Evolutionary conservation across 2,888 invertebrate genomes (phyloP).

Genomic region (Heterodera filipjevi): DNA sequence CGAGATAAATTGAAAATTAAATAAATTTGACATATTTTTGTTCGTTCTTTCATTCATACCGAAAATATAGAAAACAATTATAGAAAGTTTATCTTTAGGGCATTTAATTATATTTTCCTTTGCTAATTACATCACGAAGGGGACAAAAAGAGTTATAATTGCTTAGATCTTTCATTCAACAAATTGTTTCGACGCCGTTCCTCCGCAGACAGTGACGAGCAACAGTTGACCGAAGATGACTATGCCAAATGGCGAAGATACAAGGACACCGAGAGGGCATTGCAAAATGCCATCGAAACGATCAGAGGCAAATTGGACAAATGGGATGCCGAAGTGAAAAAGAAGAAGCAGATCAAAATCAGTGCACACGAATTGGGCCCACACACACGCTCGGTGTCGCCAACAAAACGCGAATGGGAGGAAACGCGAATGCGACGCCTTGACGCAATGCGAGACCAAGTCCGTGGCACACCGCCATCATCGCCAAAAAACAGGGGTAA

Average conservation of each 20-base stretch:
- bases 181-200: background rate
- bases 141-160: background rate
- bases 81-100: too few species aligned
- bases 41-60: too few species aligned
- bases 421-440: background rate
- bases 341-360: background rate
- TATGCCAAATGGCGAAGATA: background rate
- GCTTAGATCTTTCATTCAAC: background rate
- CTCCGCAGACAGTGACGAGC: background rate
- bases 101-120: background rate
- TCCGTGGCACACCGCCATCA: background rate
- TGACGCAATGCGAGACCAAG: background rate
- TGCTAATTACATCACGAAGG: background rate
- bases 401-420: background rate
- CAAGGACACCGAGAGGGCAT: background rate
- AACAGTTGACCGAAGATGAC: background rate
- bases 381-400: background rate
- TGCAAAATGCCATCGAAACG: background rate
- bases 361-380: background rate
- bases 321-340: background rate
- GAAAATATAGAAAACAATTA: too few species aligned
- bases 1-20: too few species aligned
- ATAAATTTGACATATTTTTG: too few species aligned
- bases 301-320: background rate
- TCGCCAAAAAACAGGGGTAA: background rate